Conservation (phyloP, 2,888 invertebrate species). For the Litoditis marina region DNA sequence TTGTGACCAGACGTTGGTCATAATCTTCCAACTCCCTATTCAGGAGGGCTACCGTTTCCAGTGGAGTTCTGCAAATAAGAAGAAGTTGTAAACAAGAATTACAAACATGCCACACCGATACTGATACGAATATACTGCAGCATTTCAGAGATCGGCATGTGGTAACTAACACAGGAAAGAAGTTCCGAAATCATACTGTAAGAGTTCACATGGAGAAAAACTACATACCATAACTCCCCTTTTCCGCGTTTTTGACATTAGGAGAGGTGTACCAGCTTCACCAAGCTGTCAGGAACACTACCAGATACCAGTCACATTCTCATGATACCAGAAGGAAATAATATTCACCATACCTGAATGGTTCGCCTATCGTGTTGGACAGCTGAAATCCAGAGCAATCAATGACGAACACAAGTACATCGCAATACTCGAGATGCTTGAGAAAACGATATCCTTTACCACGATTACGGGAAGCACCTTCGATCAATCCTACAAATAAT, state of each 20-base stretch:
- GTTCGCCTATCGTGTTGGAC: slow-evolving; percentile 43
- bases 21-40: slow-evolving; percentile 52
- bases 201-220: too few relatives aligned
- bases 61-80: slow-evolving; percentile 34
- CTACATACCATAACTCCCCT: not conserved
- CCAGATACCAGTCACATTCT: too few relatives aligned
- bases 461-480: slow-evolving; percentile 54
- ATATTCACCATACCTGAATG: slow-evolving; percentile 45
- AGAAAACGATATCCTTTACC: slow-evolving; percentile 54
- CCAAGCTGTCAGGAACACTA: not conserved
- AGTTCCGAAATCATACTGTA: too few relatives aligned
- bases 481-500: slow-evolving; percentile 45
- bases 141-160: too few relatives aligned
- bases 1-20: slow-evolving; percentile 35
- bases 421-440: slow-evolving; percentile 57
- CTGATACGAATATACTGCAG: too few relatives aligned
- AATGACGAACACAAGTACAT: slow-evolving; percentile 55
- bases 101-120: too few relatives aligned
- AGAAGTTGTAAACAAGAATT: not conserved
- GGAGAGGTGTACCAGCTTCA: too few relatives aligned
- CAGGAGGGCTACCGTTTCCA: slow-evolving; percentile 52
- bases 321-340: not conserved
- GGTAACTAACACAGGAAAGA: too few relatives aligned
- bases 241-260: too few relatives aligned
- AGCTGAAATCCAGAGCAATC: slow-evolving; percentile 55